phyloP scores from a whole-genome alignment of 1,140 invertebrate species.

The Apocrypta bakeri region DNA sequence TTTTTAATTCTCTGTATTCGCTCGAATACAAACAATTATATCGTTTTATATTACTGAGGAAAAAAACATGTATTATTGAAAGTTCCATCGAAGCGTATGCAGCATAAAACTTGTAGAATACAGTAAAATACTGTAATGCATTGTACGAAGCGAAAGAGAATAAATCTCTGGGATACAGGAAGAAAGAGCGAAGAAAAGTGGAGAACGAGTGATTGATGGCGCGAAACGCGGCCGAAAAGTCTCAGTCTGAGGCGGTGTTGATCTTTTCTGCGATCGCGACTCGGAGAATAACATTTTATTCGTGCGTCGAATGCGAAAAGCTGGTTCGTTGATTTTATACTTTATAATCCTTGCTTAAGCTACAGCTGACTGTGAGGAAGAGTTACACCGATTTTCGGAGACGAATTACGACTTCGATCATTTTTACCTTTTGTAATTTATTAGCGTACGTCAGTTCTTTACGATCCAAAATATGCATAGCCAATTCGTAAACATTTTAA shows the following conservation, averaged over 20 bases:
- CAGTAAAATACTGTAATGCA: too few species aligned
- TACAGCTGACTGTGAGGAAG: not conserved
- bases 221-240: conserved; percentile 33
- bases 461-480: too few species aligned
- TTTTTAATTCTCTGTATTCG: too few species aligned
- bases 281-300: conserved; percentile 7
- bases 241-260: conserved; percentile 4
- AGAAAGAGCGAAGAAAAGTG: not conserved
- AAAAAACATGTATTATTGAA: not conserved
- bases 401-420: too few species aligned
- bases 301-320: conserved; percentile 26
- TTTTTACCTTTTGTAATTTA: too few species aligned
- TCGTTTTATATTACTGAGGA: too few species aligned
- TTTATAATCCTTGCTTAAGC: too few species aligned
- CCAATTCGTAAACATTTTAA: too few species aligned
- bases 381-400: too few species aligned
- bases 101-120: too few species aligned
- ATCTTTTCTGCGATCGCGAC: conserved; percentile 19
- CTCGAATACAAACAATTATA: too few species aligned
- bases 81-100: not conserved
- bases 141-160: not conserved
- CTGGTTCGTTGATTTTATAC: not conserved
- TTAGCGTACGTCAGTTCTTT: too few species aligned
- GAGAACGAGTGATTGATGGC: conserved; percentile 24
- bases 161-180: not conserved